Base-by-base conservation (phyloP, 2,797 vertebrate species). In the Coilia nasus region DNA sequence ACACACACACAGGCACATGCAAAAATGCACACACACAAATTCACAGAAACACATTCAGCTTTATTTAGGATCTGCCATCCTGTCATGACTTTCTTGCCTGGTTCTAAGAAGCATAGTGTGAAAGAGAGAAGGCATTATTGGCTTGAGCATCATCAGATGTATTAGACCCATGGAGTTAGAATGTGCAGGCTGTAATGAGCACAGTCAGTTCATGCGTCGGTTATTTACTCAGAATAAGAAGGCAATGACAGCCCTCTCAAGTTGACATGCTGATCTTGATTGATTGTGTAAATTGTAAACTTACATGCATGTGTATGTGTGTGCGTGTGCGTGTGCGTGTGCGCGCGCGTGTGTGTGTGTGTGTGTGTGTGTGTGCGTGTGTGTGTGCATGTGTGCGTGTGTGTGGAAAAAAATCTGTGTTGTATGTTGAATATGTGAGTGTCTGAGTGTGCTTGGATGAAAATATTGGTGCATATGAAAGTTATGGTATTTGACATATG, bases 371-470 rank as follows among this genome's bases (percentile, higher is more conserved):
- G 17, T 19, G 17, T 59, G 19, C 5, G 6, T 6, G 60, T 25
- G 60, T 64, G n/a, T 25, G 60, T 64, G 60, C 9, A n/a, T 23
- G n/a, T 23, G 60, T 23, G 60, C 25, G 59, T 60, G 59, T 60
- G 5, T 60, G 59, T 60, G 59, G 7, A 15, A 10, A 2, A 15
- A 2, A 2, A 10, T 54, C 0, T 60, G 2, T 44, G 28, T 85
- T 41, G 47, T 85, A 46, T 12, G 47, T 81, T 83, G 35, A 67
- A 81, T 83, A 11, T 67, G 62, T 14, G 62, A 64, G n/a, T 25
- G 11, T 67, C 62, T 67, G 23, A 28, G 9, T 28, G 5, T 41
- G 2, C 35, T 5, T 41, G 35, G 35, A 41, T 41, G 35, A 41
- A 5, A 41, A 41, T 41, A 41, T 67, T 28, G 11, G 28, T 67